These are phyloP conservation scores for Brienomyrus brachyistius DNA, from an alignment of 2,113 vertebrate genomes.

Conservation along the genomic window DNA sequence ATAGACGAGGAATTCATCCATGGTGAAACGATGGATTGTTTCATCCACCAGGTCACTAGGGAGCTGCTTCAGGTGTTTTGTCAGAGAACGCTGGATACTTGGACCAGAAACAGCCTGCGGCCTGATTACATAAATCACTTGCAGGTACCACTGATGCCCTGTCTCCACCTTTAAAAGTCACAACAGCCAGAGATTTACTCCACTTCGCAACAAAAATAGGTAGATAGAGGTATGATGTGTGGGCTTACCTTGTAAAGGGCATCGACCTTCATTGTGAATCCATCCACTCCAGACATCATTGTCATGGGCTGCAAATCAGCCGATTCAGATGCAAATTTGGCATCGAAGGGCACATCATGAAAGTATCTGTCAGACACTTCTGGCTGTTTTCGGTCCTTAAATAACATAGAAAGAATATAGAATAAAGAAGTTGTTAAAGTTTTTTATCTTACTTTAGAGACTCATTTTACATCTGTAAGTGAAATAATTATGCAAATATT, in stretches of 20 bases:
- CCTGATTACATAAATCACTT: conserved; percentile 90
- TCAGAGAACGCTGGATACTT: conserved; percentile 76
- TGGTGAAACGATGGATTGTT: conserved; percentile 45
- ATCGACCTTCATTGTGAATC: conserved; percentile 92
- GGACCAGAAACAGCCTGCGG: conserved; percentile 73
- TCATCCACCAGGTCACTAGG: conserved; percentile 69
- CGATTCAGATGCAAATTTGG: conserved; percentile 77
- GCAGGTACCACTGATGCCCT: conserved; percentile 96
- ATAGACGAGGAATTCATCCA: conserved; percentile 85
- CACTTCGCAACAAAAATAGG: background rate
- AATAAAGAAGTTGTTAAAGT: conserved; percentile 19
- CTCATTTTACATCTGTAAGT: background rate
- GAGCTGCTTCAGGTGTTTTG: conserved; percentile 52
- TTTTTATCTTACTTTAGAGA: background rate
- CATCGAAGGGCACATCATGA: conserved; percentile 92
- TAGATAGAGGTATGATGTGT: background rate
- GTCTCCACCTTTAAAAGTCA: conserved; percentile 77
- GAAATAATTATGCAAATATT: background rate
- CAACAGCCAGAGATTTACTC: background rate
- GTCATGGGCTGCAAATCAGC: conserved; percentile 71
- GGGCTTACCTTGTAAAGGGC: conserved; percentile 87
- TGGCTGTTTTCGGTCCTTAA: conserved; percentile 85
- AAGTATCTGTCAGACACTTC: conserved; percentile 84
- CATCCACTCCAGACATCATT: conserved; percentile 84
- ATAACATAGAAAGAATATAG: background rate